Base-by-base conservation (phyloP, 2,888 invertebrate species). In the Erannis defoliaria region DNA sequence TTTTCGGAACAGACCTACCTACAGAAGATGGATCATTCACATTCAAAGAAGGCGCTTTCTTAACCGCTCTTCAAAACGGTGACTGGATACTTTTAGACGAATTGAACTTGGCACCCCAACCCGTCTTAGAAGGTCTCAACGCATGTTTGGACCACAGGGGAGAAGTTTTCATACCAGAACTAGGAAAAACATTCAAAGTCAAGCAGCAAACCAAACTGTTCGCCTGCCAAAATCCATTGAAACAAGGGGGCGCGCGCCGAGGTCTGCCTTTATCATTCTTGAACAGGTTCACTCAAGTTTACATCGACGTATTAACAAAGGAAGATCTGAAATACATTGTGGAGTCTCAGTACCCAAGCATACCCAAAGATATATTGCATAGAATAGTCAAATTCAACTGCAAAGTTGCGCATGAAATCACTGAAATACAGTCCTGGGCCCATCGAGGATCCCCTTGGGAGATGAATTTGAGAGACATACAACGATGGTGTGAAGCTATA, bases 81-180 rank as follows among this genome's bases (percentile, higher is more conserved):
- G 95, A 98, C 74, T 99, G 99, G 99, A 97, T 99, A 72, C 93
- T 99, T 18, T 92, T 99, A 23, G 99, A 99, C 85, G 99, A 99
- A 94, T 93, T 99, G 69, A 99, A 99, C 93, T 94, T 99, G 67
- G 99, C 99, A 0, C 99, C 99, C 0, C 99, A 99, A 85, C 98
- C 99, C 0, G 99, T 99, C 0, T 92, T 99, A 12, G 99, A 99
- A 94, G 99, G 99, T 26, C 94, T 99, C 2, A 99, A 99, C 84
- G 99, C 99, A 0, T 99, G 99, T 78, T 94, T 99, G 57, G 99
- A 99, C 94, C 99, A 99, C 84, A 94, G 99, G 75, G 98, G 98
- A 0, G 98, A 99, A 89, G 96, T 99, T 19, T 99, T 95, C 81
- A 97, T 99, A 59, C 98, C 99, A 0, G 99, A 99, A 89, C 91